Evolutionary conservation across 2,797 vertebrate genomes (phyloP).

Genomic region (Uromys caudimaculatus): DNA sequence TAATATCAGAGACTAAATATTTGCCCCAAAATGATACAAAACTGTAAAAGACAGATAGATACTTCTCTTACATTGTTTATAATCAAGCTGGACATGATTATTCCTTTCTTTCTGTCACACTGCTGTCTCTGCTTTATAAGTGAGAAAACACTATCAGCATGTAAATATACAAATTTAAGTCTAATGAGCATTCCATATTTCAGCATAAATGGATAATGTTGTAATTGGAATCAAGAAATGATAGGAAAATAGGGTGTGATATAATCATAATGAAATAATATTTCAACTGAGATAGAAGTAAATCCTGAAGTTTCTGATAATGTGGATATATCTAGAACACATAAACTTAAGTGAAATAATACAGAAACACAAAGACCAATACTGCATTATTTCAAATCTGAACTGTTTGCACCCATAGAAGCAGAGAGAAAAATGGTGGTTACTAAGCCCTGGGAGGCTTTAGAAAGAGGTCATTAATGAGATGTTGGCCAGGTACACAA

Average conservation of each 20-base stretch:
- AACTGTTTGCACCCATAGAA: background rate
- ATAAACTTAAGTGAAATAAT: background rate
- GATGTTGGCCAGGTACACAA: background rate
- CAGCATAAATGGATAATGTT: background rate
- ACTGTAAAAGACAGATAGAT: background rate
- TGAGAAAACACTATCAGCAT: background rate
- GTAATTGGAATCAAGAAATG: too few relatives aligned
- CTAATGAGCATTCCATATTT: background rate
- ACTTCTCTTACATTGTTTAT: background rate
- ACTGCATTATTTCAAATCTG: background rate
- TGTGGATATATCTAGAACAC: background rate
- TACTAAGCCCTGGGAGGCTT: background rate
- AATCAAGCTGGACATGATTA: background rate
- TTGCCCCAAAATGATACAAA: background rate
- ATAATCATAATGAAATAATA: background rate
- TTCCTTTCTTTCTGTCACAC: background rate
- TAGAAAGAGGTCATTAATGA: rapidly evolving
- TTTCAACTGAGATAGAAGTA: background rate
- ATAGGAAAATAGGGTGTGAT: background rate
- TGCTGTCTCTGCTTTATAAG: background rate
- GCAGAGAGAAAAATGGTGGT: background rate
- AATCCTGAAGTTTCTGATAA: background rate
- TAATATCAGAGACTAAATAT: background rate
- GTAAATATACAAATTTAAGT: background rate
- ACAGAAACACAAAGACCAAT: background rate